Evolutionary conservation across 2,888 invertebrate genomes (phyloP).

Genomic region (Gastracanthus pulcherrimus): DNA sequence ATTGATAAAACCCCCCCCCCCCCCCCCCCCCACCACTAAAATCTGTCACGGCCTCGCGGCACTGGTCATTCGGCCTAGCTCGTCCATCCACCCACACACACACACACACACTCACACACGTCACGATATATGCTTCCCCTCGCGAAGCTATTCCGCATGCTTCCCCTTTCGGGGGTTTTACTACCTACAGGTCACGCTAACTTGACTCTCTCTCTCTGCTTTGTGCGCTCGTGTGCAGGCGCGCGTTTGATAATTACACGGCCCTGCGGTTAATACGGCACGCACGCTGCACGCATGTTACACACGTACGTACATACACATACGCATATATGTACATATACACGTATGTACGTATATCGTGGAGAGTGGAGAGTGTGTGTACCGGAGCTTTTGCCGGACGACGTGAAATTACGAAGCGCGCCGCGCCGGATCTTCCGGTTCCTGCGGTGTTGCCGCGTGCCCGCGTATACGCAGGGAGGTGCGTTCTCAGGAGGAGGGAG

Average conservation of each 20-base stretch:
- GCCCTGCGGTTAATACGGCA: constrained; percentile 37
- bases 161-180: constrained; percentile 20
- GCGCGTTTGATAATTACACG: constrained; percentile 51
- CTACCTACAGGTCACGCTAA: constrained; percentile 50
- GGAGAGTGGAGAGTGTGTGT: not conserved
- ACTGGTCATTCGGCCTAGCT: constrained; percentile 19
- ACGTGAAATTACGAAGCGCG: constrained; percentile 50
- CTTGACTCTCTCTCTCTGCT: constrained; percentile 23
- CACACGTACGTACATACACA: too few species aligned
- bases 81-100: not conserved
- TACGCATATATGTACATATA: too few species aligned
- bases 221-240: too few species aligned
- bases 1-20: constrained; percentile 27
- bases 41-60: constrained; percentile 15
- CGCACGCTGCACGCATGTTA: not conserved
- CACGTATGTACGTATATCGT: not conserved
- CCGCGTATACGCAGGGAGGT: not conserved
- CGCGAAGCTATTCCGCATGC: too few species aligned
- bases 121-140: too few species aligned
- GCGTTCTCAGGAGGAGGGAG: too few species aligned
- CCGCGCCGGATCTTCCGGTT: constrained; percentile 59
- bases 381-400: constrained; percentile 24
- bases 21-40: constrained; percentile 2
- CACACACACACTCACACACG: too few species aligned
- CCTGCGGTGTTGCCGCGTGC: constrained; percentile 17